These are phyloP conservation scores for Phalacrocorax pelagicus DNA, from an alignment of 2,113 vertebrate genomes.

Conservation along the genomic window DNA sequence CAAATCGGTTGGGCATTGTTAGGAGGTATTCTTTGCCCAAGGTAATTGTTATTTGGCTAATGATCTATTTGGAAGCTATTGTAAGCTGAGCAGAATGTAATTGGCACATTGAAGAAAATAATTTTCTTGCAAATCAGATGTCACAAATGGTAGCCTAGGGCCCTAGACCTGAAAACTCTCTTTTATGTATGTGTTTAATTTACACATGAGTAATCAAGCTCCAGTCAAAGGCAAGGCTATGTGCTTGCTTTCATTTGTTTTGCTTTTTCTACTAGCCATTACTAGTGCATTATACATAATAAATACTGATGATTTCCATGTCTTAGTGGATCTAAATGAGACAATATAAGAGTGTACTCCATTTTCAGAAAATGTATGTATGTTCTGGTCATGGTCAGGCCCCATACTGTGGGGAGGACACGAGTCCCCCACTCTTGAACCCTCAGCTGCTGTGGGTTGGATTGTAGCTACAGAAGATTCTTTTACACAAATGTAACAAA, in stretches of 20 bases:
- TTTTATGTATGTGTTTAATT: conserved; percentile 30
- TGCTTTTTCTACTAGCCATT: not conserved
- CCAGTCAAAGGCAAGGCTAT: not conserved
- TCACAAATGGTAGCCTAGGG: conserved; percentile 5
- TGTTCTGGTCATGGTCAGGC: not conserved
- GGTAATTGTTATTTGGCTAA: conserved; percentile 42
- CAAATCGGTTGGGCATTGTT: not conserved
- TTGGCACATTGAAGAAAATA: conserved; percentile 3
- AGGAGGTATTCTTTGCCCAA: conserved; percentile 29
- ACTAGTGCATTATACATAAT: not conserved
- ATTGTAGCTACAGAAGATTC: not conserved
- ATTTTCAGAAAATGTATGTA: rapidly evolving
- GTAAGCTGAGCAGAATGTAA: conserved; percentile 18
- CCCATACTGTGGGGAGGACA: not conserved
- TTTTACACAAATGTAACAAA: not conserved
- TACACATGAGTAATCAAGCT: not conserved
- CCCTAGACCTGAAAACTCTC: not conserved
- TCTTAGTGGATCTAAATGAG: not conserved
- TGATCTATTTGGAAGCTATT: conserved; percentile 33
- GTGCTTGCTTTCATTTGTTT: not conserved
- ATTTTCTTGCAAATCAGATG: conserved; percentile 44
- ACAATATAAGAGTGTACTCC: not conserved
- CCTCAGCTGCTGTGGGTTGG: rapidly evolving
- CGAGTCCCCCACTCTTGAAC: rapidly evolving
- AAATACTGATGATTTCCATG: not conserved